These are phyloP conservation scores for Dinomys branickii DNA, from an alignment of 2,113 vertebrate species.

Conservation along the genomic window DNA sequence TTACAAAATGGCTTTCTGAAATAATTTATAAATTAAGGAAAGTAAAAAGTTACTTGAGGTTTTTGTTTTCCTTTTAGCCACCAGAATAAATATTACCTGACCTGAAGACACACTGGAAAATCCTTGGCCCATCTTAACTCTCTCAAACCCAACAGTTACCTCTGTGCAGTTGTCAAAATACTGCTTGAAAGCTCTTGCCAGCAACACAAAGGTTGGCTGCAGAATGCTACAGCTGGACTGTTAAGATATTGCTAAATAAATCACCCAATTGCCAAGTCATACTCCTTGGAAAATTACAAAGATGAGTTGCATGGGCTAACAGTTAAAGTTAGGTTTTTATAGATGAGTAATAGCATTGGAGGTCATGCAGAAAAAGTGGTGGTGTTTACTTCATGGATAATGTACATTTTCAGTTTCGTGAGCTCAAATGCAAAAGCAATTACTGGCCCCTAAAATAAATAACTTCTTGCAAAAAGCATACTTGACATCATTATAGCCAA, in stretches of 20 bases:
- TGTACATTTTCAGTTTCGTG: neutral
- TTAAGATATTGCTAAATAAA: neutral
- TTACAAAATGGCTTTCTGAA: neutral
- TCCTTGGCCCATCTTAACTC: slow-evolving; percentile 12
- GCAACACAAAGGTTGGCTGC: slow-evolving; percentile 4
- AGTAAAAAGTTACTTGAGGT: neutral
- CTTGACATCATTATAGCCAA: no score
- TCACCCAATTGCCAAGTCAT: neutral
- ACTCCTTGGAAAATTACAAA: neutral
- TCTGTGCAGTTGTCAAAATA: slow-evolving; percentile 22
- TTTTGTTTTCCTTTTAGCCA: neutral
- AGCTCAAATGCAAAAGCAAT: neutral
- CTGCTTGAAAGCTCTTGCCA: neutral
- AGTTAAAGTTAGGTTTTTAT: neutral
- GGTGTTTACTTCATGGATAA: neutral
- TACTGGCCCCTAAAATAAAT: neutral
- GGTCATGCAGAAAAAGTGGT: neutral
- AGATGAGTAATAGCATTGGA: neutral
- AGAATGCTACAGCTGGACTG: neutral
- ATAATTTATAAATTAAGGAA: neutral
- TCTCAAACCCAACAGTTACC: slow-evolving; percentile 63
- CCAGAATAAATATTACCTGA: slow-evolving; percentile 60
- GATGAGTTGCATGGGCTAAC: neutral
- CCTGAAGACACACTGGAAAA: slow-evolving; percentile 54
- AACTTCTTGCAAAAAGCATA: neutral